These are phyloP conservation scores for Ellobius talpinus DNA, from an alignment of 2,113 vertebrate species.

Conservation along the genomic window DNA sequence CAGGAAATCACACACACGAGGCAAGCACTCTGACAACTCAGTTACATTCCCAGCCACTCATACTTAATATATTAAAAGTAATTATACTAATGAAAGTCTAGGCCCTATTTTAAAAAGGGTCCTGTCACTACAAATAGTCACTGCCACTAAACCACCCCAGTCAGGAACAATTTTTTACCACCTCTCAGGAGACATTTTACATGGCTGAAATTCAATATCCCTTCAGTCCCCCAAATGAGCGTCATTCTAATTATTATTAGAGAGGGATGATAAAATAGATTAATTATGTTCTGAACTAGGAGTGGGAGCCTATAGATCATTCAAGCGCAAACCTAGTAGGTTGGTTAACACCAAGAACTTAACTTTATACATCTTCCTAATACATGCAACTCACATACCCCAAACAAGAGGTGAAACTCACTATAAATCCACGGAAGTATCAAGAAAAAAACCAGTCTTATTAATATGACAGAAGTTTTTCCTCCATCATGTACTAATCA, in stretches of 20 bases:
- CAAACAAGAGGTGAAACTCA: slow-evolving; percentile 27
- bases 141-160: neutral
- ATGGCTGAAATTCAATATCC: slow-evolving; percentile 33
- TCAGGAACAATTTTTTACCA: slow-evolving; percentile 35
- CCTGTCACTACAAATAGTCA: slow-evolving; percentile 50
- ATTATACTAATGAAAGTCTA: slow-evolving; percentile 55
- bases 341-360: neutral
- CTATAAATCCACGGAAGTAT: neutral
- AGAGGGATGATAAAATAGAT: slow-evolving; percentile 43
- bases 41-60: neutral
- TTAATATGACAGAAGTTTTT: neutral
- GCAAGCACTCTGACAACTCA: neutral
- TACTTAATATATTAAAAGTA: slow-evolving; percentile 33
- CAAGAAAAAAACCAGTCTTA: neutral
- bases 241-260: slow-evolving; percentile 48
- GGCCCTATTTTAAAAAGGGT: slow-evolving; percentile 39
- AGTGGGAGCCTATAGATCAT: neutral
- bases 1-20: neutral
- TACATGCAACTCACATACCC: neutral
- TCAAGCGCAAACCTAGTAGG: neutral
- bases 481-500: neutral
- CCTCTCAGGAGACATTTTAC: slow-evolving; percentile 45
- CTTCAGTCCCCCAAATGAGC: neutral
- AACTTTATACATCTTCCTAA: neutral
- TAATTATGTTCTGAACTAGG: neutral